phyloP scores from a whole-genome alignment of 2,113 vertebrate genomes.

The Carassius carassius region DNA sequence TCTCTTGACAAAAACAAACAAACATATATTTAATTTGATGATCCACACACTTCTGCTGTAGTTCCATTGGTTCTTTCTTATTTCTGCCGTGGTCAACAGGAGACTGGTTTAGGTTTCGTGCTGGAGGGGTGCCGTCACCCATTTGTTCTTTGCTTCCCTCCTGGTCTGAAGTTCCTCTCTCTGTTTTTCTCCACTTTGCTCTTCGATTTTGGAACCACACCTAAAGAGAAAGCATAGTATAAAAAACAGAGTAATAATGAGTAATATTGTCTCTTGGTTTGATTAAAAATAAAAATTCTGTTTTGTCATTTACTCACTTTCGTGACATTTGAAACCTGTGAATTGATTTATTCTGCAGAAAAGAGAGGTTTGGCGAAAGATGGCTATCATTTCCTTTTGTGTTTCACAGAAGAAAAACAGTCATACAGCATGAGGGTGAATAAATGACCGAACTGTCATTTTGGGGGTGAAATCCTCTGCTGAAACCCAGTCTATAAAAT shows the following conservation, averaged over 20 bases:
- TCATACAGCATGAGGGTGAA: not conserved
- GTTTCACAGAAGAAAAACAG: not conserved
- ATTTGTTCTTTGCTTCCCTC: slow-evolving; percentile 91
- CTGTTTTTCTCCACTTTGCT: slow-evolving; percentile 98
- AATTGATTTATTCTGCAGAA: not conserved
- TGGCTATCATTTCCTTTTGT: not conserved
- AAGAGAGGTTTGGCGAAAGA: no score
- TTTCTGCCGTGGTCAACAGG: slow-evolving; percentile 85
- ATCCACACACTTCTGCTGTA: slow-evolving; percentile 86
- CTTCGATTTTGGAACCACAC: slow-evolving; percentile 99
- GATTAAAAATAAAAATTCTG: not conserved
- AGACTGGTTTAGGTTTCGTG: slow-evolving; percentile 88
- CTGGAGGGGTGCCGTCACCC: slow-evolving; percentile 85
- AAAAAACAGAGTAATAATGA: no score
- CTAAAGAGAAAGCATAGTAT: slow-evolving; percentile 66
- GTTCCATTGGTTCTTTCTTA: slow-evolving; percentile 91
- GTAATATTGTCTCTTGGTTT: no score
- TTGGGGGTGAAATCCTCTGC: not conserved
- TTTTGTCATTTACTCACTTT: not conserved
- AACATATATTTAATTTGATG: not conserved
- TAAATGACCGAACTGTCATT: not conserved
- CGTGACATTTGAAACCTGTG: not conserved
- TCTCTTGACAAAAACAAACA: slow-evolving; percentile 19
- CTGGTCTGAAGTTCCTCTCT: slow-evolving; percentile 87
- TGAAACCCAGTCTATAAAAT: not conserved